These are phyloP conservation scores for Phragmatobia fuliginosa DNA, from an alignment of 2,888 invertebrate species.

Conservation along the genomic window DNA sequence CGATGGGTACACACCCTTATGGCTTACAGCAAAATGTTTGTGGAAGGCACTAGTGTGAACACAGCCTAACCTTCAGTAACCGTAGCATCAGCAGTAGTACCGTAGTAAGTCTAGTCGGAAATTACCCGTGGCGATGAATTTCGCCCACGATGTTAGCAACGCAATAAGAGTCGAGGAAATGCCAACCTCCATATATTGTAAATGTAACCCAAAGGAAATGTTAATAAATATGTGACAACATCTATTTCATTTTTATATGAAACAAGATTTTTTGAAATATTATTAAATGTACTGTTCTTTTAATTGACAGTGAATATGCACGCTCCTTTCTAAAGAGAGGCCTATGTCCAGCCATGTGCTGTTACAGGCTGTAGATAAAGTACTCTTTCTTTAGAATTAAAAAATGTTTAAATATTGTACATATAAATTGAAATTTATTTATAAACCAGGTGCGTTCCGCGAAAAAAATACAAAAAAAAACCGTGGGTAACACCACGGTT, in stretches of 20 bases:
- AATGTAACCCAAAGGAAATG: conserved; percentile 37
- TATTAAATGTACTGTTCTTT: neutral
- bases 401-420: too few species aligned
- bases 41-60: neutral
- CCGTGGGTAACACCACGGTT: too few species aligned
- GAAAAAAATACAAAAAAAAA: too few species aligned
- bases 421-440: too few species aligned
- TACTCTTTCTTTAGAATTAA: too few species aligned
- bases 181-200: conserved; percentile 42
- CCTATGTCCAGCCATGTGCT: too few species aligned
- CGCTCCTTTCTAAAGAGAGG: too few species aligned
- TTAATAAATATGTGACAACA: conserved; percentile 41
- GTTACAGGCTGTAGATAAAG: too few species aligned
- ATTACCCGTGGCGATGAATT: conserved; percentile 63
- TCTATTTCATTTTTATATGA: conserved; percentile 14
- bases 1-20: neutral
- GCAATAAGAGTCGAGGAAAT: conserved; percentile 49
- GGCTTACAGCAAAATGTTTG: neutral
- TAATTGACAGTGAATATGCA: too few species aligned
- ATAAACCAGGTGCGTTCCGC: too few species aligned
- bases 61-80: conserved; percentile 5
- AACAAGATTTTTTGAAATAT: neutral
- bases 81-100: conserved; percentile 28
- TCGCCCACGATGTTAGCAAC: conserved; percentile 53
- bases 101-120: conserved; percentile 56